Evolutionary conservation across 2,113 vertebrate genomes (phyloP), one percentile per base, ranked within the genome.

Genomic region (Mesoclemmys tuberculata): DNA sequence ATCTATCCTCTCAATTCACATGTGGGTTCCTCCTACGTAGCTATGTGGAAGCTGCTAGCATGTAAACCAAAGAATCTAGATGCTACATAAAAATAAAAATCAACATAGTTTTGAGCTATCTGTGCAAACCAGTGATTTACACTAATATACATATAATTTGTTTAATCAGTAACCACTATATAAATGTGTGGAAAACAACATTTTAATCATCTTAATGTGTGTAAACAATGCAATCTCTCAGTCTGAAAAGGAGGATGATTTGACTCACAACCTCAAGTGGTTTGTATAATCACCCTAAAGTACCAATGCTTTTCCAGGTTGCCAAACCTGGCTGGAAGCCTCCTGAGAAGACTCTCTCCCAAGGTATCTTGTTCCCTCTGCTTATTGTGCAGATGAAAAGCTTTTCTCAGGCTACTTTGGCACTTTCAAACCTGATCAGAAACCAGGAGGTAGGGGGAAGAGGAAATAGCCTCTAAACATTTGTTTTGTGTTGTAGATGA

Each of bases 71-170:
- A 77, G 51, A 44, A 19, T 35, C n/a, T 19, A 31, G 22, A 75
- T 84, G 55, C 75, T 52, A 35, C 24, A 44, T 75, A 46, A 56
- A 22, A 38, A 71, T 54, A 26, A 49, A 81, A 95, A 90, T 80
- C 46, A n/a, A 41, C 84, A 1, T 11, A 77, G 83, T 90, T 92
- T 75, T 86, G 88, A 94, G 84, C 78, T 95, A 83, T 88, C 93
- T 94, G 78, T 49, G 78, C 90, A 84, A 77, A 74, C 84, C 88
- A 90, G 78, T 61, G 56, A 84, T 85, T 94, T 90, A 86, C 83
- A 93, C 16, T 71, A 2, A 94, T 94, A 95, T 95, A 87, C 96
- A 97, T 96, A n/a, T 4, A 38, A 94, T 95, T 94, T 96, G 88
- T 96, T 93, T 84, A 88, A 94, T 91, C 92, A 84, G 85, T 91